Evolutionary conservation across 2,113 vertebrate genomes (phyloP).

Genomic region (Prionailurus viverrinus): DNA sequence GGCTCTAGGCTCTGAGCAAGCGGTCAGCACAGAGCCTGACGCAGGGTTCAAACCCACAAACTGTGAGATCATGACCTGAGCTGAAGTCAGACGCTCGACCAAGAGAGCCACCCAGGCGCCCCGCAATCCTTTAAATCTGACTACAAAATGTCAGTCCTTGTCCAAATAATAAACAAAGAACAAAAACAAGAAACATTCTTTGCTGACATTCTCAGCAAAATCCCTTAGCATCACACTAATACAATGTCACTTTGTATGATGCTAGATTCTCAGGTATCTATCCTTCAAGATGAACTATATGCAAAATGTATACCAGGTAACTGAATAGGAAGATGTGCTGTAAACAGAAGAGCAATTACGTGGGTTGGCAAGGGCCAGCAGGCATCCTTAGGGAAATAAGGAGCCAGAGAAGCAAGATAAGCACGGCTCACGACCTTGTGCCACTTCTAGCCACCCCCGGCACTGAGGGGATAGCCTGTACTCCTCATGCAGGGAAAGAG

Average conservation of each 20-base stretch:
- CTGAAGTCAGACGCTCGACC: too few species aligned
- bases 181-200: not conserved
- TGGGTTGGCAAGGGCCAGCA: not conserved
- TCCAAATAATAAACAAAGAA: not conserved
- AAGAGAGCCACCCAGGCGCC: too few species aligned
- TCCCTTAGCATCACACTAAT: not conserved
- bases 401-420: not conserved
- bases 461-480: not conserved
- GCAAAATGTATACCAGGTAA: not conserved
- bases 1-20: too few species aligned
- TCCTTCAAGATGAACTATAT: not conserved
- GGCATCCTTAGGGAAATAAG: not conserved
- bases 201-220: not conserved
- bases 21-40: too few species aligned
- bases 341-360: not conserved
- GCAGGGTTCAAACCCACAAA: too few species aligned
- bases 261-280: not conserved
- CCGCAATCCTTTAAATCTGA: not conserved
- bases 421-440: not conserved
- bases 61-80: too few species aligned
- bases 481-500: not conserved
- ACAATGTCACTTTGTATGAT: not conserved
- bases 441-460: not conserved
- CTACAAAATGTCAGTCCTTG: not conserved
- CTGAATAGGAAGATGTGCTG: not conserved